Evolutionary conservation across 2,797 vertebrate genomes (phyloP).

Genomic region (Eptatretus atami): DNA sequence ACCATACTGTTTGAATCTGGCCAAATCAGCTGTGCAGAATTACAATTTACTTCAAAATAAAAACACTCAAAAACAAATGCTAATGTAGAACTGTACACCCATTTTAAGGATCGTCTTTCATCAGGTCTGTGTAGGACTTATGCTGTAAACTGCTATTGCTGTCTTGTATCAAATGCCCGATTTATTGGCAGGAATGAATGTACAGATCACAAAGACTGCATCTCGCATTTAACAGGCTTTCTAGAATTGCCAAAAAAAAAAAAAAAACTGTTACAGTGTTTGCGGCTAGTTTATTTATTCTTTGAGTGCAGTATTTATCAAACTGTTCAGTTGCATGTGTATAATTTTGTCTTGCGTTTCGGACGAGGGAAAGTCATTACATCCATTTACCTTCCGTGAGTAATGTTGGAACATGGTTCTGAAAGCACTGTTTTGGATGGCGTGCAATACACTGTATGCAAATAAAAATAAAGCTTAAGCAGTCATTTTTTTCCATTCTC

Average conservation of each 20-base stretch:
- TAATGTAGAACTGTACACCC: too few relatives aligned
- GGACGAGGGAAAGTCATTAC: background rate
- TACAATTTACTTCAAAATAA: too few relatives aligned
- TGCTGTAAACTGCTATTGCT: too few relatives aligned
- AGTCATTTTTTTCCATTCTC: background rate
- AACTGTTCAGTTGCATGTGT: constrained; percentile 2
- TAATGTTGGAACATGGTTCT: background rate
- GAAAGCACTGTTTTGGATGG: constrained; percentile 3
- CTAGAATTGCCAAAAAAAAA: constrained; percentile 4
- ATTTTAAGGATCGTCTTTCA: too few relatives aligned
- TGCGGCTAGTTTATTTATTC: constrained; percentile 4
- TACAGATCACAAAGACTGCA: too few relatives aligned
- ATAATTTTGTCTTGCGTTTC: constrained; percentile 2
- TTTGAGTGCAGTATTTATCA: constrained; percentile 4
- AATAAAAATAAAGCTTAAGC: constrained; percentile 5
- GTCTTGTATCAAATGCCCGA: too few relatives aligned
- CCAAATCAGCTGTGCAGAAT: too few relatives aligned
- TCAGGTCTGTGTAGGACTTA: too few relatives aligned
- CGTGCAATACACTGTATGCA: constrained; percentile 5
- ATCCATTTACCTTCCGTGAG: background rate
- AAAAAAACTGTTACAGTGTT: constrained; percentile 3
- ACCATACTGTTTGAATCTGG: too few relatives aligned
- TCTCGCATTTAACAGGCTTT: background rate
- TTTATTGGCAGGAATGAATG: too few relatives aligned
- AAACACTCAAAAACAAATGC: too few relatives aligned